These are phyloP conservation scores for Etia nguti DNA, from an alignment of 2,113 vertebrate genomes.

Conservation along the genomic window DNA sequence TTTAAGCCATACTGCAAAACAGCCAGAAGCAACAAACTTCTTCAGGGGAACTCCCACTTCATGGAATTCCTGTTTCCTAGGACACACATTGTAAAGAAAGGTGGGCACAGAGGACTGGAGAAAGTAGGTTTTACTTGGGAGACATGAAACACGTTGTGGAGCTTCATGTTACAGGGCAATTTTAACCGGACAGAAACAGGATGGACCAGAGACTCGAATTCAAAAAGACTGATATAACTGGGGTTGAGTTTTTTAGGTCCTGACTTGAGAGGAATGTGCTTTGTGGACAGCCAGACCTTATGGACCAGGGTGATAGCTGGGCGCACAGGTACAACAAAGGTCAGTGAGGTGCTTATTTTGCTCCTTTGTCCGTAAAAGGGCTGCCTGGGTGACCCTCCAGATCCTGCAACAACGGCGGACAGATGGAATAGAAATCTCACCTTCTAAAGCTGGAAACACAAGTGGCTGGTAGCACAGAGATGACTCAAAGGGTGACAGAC, in stretches of 20 bases:
- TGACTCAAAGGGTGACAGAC: too few species aligned
- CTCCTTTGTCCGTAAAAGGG: neutral
- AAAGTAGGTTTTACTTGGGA: neutral
- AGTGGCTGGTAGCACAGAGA: too few species aligned
- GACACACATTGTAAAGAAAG: neutral
- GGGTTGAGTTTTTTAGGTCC: neutral
- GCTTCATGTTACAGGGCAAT: neutral
- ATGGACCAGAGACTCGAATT: neutral
- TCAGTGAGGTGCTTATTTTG: neutral
- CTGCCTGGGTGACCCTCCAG: neutral
- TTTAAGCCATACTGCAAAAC: neutral
- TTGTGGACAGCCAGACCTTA: neutral
- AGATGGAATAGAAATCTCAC: neutral
- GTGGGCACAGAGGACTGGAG: neutral
- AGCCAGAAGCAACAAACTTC: neutral
- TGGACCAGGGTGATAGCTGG: neutral
- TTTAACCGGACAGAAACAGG: neutral
- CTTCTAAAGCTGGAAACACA: too few species aligned
- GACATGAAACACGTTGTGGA: neutral
- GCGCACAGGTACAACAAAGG: neutral
- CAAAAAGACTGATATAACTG: neutral
- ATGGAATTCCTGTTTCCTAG: neutral
- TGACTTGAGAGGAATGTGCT: neutral
- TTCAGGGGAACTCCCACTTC: neutral
- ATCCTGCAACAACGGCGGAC: fast-evolving